Base-by-base conservation (phyloP, 1,140 invertebrate genomes). In the Heliconius melpomene region DNA sequence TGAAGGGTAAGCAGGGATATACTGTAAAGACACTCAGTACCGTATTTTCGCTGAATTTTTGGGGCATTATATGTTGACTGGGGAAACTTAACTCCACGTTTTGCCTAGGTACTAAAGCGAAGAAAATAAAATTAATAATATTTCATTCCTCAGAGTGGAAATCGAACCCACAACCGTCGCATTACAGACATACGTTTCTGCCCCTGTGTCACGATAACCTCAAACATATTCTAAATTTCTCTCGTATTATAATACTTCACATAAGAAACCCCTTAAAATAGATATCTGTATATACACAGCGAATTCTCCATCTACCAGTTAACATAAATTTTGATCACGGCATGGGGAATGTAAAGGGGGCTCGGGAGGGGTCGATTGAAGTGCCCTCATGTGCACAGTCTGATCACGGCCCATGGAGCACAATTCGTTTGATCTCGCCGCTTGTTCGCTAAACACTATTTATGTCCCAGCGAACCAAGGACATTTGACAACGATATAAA, bases 371-470 rank as follows among this genome's bases (percentile, higher is more conserved):
- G 75, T 82, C 71, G 75, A 80, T 78, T 78, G 80, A 80, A 82
- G 82, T 84, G 87, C 90, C 86, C 85, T 92, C 91, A 91, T 89
- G 90, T 90, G 90, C 82, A 91, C 87, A 85, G 85, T 85, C 79
- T 82, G 82, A 84, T 90, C 85, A 91, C 92, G 87, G 87, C 87
- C 86, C 90, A 91, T 79, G 81, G 90, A 87, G 85, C 91, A 91
- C 89, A 90, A 89, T 93, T 94, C 88, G 90, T 94, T 94, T 94
- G 92, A 94, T 94, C 90, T 91, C 88, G 85, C 84, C 86, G 84
- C 81, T 83, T 87, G 84, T 85, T 86, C 87, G 82, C 87, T 85
- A 82, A 90, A 81, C 88, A 87, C 89, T 91, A 92, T 94, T 91
- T 91, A 91, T 91, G 87, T 85, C 84, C 83, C 83, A 79, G 52